A percentile compares a stretch with the other conserved stretches of the same genome.
Evolutionary conservation across 2,797 vertebrate genomes (phyloP).

Genomic region (Gambelia wislizenii): DNA sequence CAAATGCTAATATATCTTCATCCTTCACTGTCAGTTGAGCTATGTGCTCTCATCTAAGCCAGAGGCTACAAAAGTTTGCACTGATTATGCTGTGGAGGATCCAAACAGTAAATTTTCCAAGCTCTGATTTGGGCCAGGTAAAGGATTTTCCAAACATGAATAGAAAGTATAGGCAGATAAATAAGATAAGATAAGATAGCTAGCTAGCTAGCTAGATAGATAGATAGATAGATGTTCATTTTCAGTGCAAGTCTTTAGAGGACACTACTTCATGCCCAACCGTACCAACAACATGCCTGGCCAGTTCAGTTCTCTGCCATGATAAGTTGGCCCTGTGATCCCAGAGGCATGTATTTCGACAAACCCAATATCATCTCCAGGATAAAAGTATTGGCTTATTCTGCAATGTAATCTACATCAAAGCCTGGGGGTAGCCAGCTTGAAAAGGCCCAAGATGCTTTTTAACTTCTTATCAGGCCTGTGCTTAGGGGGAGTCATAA

Average conservation of each 20-base stretch:
- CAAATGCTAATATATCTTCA: neutral
- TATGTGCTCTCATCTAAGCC: neutral
- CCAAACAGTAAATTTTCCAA: neutral
- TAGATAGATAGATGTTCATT: neutral
- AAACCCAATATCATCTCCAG: slow-evolving; percentile 60
- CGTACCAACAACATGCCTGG: neutral
- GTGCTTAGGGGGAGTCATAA: slow-evolving; percentile 82
- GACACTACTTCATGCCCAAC: neutral
- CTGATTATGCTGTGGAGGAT: neutral
- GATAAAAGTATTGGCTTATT: slow-evolving; percentile 76
- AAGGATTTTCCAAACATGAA: neutral
- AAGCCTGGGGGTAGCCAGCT: slow-evolving; percentile 74
- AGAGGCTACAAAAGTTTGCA: neutral
- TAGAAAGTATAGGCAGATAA: neutral
- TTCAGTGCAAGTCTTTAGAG: neutral
- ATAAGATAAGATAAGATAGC: no score
- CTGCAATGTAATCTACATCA: slow-evolving; percentile 78
- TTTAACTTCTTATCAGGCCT: slow-evolving; percentile 80
- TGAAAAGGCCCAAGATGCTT: slow-evolving; percentile 80
- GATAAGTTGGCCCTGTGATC: slow-evolving; percentile 16
- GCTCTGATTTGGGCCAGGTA: neutral
- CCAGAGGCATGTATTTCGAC: slow-evolving; percentile 69
- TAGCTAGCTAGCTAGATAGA: no score
- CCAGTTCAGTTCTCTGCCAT: neutral
- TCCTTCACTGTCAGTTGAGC: neutral